These are phyloP conservation scores for Nomada flava DNA, from an alignment of 2,888 invertebrate species.

Conservation along the genomic window DNA sequence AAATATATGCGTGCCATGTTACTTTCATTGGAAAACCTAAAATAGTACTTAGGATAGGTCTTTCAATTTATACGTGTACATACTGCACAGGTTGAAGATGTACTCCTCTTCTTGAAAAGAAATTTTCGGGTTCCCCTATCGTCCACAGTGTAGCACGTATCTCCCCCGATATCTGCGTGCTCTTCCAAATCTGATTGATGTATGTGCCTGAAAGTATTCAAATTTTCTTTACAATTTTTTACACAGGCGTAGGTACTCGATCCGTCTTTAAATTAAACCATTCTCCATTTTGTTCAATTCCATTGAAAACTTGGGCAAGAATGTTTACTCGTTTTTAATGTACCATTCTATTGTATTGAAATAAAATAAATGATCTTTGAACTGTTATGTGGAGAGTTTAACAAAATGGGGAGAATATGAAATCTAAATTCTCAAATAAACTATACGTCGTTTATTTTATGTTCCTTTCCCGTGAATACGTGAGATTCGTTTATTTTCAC, in stretches of 20 bases:
- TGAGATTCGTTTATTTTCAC: too few relatives aligned
- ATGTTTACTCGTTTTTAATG: neutral
- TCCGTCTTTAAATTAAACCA: too few relatives aligned
- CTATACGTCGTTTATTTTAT: too few relatives aligned
- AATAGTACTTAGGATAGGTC: neutral
- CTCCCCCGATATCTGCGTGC: constrained; percentile 86
- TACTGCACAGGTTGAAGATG: constrained; percentile 94
- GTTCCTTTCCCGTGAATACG: too few relatives aligned
- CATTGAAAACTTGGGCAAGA: too few relatives aligned
- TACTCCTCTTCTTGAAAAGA: constrained; percentile 94
- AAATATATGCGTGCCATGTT: neutral
- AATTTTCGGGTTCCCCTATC: constrained; percentile 92
- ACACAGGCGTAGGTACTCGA: too few relatives aligned
- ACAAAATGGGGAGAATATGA: too few relatives aligned
- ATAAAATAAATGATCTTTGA: too few relatives aligned
- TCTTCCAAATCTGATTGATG: constrained; percentile 90
- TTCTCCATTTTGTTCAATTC: too few relatives aligned
- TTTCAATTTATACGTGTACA: constrained; percentile 75
- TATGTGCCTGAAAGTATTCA: constrained; percentile 87
- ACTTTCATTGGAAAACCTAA: neutral
- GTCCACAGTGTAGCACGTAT: constrained; percentile 89
- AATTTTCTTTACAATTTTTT: neutral
- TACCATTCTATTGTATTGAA: neutral
- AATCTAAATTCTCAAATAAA: too few relatives aligned
- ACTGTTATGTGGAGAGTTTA: too few relatives aligned